Percentiles rank a stretch among this genome's conserved stretches.
These are phyloP conservation scores for Epinephelus malabaricus DNA, from an alignment of 2,797 vertebrate species.

Conservation along the genomic window DNA sequence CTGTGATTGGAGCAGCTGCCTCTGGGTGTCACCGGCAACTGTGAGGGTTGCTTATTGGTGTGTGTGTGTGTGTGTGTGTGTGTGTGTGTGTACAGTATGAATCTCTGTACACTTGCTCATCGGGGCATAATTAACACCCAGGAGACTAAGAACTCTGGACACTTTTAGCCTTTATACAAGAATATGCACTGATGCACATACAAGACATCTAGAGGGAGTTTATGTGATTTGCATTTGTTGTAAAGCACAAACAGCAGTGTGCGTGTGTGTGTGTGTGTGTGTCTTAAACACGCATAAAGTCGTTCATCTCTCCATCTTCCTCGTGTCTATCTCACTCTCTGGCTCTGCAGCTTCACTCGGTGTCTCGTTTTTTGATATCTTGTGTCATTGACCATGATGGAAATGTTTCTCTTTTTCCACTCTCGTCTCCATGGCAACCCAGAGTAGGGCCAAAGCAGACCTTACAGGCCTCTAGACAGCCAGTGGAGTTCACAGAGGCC, in stretches of 20 bases:
- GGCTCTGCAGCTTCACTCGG: background rate
- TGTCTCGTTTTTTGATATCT: conserved; percentile 7
- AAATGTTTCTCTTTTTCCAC: conserved; percentile 51
- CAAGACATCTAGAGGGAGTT: background rate
- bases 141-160: conserved; percentile 10
- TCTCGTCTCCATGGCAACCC: conserved; percentile 60
- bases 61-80: conserved; percentile 22
- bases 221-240: background rate
- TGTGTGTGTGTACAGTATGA: conserved; percentile 17
- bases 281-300: background rate
- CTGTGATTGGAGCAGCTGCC: conserved; percentile 66
- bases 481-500: conserved; percentile 49
- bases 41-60: conserved; percentile 28
- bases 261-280: conserved; percentile 7
- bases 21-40: conserved; percentile 54
- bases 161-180: background rate
- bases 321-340: background rate
- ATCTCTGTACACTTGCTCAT: conserved; percentile 14
- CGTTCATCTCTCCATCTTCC: background rate
- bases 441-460: conserved; percentile 27
- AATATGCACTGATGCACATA: conserved; percentile 1
- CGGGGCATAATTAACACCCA: conserved; percentile 34
- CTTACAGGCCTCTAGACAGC: conserved; percentile 27
- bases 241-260: background rate
- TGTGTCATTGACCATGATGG: conserved; percentile 39